Base-by-base conservation (phyloP, 2,888 invertebrate genomes). In the Drosophila lacicola region DNA sequence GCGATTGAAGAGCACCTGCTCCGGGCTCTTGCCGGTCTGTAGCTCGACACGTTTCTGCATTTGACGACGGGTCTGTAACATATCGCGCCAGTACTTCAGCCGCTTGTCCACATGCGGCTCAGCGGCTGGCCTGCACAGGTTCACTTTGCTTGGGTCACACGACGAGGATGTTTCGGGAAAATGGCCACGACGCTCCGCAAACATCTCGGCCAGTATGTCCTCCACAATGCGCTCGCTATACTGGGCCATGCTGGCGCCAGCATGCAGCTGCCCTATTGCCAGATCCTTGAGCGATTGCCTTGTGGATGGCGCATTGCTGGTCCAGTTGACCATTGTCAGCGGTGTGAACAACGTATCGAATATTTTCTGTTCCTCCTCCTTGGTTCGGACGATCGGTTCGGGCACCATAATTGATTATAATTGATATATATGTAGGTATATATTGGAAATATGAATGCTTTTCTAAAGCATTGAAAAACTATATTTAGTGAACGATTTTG, bases 51-150 rank as follows among this genome's bases (percentile, higher is more conserved):
- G 68, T 2, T 57, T 4, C 34, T 82, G 84, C 19, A 91, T 46
- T 25, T 50, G 29, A 4, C 71, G 53, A 2, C 91, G 88, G 33
- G 90, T 78, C 4, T 64, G 56, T 4, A 91, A 54, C 37, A 84
- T 58, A 3, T 90, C 71, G 6, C 75, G 87, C 91, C 91, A 91
- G 54, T 91, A 91, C 19, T 78, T 62, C 0, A 91, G 76, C 3
- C 91, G 85, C n/a, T 74, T 79, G 50, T 91, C 91, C 25, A 84
- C 79, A 41, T 80, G 79, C 2, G 68, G 70, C 5, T 78, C 83
- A 1, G 67, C 56, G 2, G 49, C 11, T 21, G 37, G 47, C 1
- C 6, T 5, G 0, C 2, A 4, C 0, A 9, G 1, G 14, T 42
- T 21, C 9, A 42, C 3, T 1, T 54, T 33, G 3, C 10, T 14